Base-by-base conservation (phyloP, 2,113 vertebrate species). In the Cynocephalus volans region DNA sequence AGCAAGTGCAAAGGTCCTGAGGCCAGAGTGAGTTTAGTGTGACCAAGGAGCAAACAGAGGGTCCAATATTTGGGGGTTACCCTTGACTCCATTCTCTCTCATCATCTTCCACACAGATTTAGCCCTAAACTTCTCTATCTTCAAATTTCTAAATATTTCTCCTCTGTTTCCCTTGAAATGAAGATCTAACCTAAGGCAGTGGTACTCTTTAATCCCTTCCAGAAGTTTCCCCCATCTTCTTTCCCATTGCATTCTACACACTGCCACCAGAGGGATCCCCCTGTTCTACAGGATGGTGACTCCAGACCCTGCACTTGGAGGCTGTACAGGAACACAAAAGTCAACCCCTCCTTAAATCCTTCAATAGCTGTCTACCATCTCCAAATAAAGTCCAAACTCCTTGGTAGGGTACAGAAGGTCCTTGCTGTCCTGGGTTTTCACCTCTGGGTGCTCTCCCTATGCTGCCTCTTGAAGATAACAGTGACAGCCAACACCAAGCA, bases 91-190 rank as follows among this genome's bases (percentile, higher is more conserved):
- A 45, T 12, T 17, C 41, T 45, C 23, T 87, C 77, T 79, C 48
- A 41, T 36, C 58, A 18, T 75, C 65, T 65, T 62, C 69, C 69
- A 60, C 13, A 23, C 4, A 85, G 26, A 92, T 21, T 41, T 24
- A 60, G 65, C 83, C 7, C 81, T 96, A 48, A 90, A 41, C 23
- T 73, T 90, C 13, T 31, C 58, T 33, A 31, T 31, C 23, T 96
- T 77, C 67, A 45, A 76, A 60, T 41, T 95, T 85, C 83, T 93
- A 84, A 64, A 24, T 77, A 41, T 62, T 73, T 69, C 58, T 91
- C 72, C 15, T 72, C 72, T 64, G 41, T 54, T 77, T 13, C 10
- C 24, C 36, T 96, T 64, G 41, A 82, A 90, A 58, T 24, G 28
- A 92, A 33, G 31, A 82, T 23, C 75, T 86, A 69, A 82, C n/a